Evolutionary conservation across 2,888 invertebrate species (phyloP).

Genomic region (Cremastobaeus sp.): DNA sequence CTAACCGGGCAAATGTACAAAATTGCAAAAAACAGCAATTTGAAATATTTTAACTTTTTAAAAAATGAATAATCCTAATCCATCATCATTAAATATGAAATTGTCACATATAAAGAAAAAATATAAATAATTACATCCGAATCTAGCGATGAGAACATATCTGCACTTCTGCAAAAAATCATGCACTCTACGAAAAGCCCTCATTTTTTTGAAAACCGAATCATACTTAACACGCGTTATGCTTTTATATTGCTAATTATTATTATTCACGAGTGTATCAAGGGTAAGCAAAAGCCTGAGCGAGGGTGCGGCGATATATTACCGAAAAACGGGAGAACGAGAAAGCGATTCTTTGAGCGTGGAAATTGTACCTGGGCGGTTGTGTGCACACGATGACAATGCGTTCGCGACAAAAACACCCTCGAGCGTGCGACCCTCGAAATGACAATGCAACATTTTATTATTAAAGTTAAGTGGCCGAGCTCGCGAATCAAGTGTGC

Average conservation of each 20-base stretch:
- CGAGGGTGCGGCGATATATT: constrained; percentile 60
- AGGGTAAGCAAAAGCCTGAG: constrained; percentile 23
- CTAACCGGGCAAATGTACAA: too few species aligned
- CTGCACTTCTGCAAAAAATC: too few species aligned
- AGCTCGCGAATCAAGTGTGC: constrained; percentile 63
- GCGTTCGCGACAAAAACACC: constrained; percentile 62
- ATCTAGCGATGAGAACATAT: too few species aligned
- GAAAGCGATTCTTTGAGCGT: constrained; percentile 60
- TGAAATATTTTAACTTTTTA: too few species aligned
- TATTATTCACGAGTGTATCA: constrained; percentile 40
- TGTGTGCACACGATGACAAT: constrained; percentile 61
- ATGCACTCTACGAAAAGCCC: too few species aligned
- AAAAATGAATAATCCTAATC: too few species aligned
- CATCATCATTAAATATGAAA: too few species aligned
- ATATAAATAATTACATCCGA: neutral
- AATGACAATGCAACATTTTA: constrained; percentile 72
- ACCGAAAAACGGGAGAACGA: constrained; percentile 61
- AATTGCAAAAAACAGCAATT: too few species aligned
- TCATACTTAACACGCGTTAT: constrained; percentile 22
- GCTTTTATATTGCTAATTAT: constrained; percentile 40
- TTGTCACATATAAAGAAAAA: neutral
- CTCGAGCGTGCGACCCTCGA: constrained; percentile 65
- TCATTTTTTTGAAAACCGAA: too few species aligned
- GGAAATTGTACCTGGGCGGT: constrained; percentile 61
- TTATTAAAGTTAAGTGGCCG: constrained; percentile 71